phyloP scores from a whole-genome alignment of 2,113 vertebrate genomes.

The Willisornis vidua region DNA sequence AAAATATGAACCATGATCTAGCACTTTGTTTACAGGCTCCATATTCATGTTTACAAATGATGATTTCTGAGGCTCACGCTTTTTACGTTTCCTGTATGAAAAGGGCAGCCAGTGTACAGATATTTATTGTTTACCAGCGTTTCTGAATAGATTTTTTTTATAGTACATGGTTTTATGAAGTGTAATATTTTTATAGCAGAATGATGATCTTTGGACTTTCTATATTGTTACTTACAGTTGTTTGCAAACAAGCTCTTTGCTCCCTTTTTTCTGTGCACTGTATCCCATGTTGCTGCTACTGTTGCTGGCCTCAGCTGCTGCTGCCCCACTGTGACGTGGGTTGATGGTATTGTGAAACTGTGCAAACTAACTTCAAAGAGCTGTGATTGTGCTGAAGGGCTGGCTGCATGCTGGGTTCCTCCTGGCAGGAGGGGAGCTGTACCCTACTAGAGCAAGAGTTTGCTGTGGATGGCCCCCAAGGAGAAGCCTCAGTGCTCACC shows the following conservation, averaged over 20 bases:
- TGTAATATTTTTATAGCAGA: constrained; percentile 72
- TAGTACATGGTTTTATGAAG: constrained; percentile 77
- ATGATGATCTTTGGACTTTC: constrained; percentile 59
- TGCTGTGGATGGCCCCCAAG: background rate
- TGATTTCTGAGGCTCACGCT: constrained; percentile 1
- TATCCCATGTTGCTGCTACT: constrained; percentile 10
- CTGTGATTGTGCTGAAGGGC: background rate
- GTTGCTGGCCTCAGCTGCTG: constrained; percentile 3
- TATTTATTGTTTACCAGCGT: constrained; percentile 75
- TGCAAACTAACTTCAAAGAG: constrained; percentile 20
- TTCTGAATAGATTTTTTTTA: constrained; percentile 73
- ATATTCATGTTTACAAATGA: constrained; percentile 41
- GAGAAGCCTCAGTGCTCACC: background rate
- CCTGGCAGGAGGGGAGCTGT: background rate
- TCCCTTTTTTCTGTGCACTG: background rate
- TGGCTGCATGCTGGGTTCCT: background rate
- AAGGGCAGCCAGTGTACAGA: constrained; percentile 56
- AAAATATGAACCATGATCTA: background rate
- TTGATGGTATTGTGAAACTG: background rate
- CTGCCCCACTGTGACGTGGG: background rate
- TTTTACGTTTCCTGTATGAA: constrained; percentile 16
- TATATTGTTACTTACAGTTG: constrained; percentile 14
- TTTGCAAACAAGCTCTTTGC: background rate
- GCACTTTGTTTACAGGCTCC: constrained; percentile 49
- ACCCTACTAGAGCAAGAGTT: background rate